Conservation (phyloP, 2,797 vertebrate species). For the Sebastolobus alascanus region DNA sequence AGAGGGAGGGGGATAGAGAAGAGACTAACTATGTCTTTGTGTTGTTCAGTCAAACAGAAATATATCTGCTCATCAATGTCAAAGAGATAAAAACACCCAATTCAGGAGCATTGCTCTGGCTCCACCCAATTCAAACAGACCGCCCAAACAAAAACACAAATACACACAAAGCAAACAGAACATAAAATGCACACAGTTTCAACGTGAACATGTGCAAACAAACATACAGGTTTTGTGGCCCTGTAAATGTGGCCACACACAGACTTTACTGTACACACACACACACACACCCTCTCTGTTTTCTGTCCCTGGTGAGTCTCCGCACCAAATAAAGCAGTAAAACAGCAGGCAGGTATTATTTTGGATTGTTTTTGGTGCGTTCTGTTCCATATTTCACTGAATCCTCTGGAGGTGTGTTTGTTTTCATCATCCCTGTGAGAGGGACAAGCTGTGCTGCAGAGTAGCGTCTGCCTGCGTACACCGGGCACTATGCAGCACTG, state of each 20-base stretch:
- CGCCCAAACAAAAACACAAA: not conserved
- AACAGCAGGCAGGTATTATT: constrained; percentile 31
- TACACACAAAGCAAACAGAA: constrained; percentile 12
- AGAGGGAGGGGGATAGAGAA: not conserved
- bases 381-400: constrained; percentile 40
- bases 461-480: constrained; percentile 21
- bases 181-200: not conserved
- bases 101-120: not conserved
- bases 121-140: constrained; percentile 16
- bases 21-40: not conserved
- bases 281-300: not conserved
- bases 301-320: constrained; percentile 1
- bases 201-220: constrained; percentile 2
- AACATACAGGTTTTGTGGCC: constrained; percentile 14
- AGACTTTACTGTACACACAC: not conserved
- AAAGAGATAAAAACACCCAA: not conserved
- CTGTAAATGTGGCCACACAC: not conserved
- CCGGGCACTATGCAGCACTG: constrained; percentile 48
- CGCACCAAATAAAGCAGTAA: constrained; percentile 6
- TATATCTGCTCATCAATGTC: constrained; percentile 11
- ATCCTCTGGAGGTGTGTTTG: constrained; percentile 52
- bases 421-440: constrained; percentile 47
- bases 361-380: constrained; percentile 20
- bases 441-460: constrained; percentile 48
- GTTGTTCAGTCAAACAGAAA: constrained; percentile 9